Evolutionary conservation across 2,888 invertebrate species (phyloP).

Genomic region (Bedellia somnulentella): DNA sequence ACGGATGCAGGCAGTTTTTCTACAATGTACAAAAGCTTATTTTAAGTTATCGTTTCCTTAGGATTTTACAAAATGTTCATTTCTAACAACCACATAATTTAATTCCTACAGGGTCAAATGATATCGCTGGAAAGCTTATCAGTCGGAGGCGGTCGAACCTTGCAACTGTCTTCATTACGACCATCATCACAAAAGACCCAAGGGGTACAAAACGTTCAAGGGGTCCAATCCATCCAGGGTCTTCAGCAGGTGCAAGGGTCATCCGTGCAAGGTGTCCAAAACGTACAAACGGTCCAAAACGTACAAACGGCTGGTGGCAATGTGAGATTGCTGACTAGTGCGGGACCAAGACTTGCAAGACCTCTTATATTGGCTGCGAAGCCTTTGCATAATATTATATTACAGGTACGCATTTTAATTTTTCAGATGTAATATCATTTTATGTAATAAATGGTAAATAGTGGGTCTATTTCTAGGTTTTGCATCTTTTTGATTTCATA

Average conservation of each 20-base stretch:
- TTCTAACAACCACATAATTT: no score
- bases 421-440: no score
- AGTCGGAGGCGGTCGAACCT: constrained; percentile 13
- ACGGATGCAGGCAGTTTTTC: no score
- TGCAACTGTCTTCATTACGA: constrained; percentile 10
- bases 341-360: constrained; percentile 20
- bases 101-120: constrained; percentile 31
- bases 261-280: not conserved
- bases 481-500: no score
- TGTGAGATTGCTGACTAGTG: constrained; percentile 30
- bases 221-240: constrained; percentile 9
- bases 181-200: constrained; percentile 10
- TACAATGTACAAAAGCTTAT: no score
- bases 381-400: constrained; percentile 40
- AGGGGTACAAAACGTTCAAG: constrained; percentile 8
- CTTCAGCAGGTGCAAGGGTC: not conserved
- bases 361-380: constrained; percentile 37
- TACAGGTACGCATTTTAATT: no score
- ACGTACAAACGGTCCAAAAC: not conserved
- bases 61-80: no score
- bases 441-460: no score
- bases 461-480: no score
- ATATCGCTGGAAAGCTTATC: constrained; percentile 32
- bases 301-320: constrained; percentile 7
- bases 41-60: no score